Percentiles rank a stretch among this genome's conserved stretches.
These are phyloP conservation scores for Cerastoderma edule DNA, from an alignment of 2,888 invertebrate genomes.

Conservation along the genomic window DNA sequence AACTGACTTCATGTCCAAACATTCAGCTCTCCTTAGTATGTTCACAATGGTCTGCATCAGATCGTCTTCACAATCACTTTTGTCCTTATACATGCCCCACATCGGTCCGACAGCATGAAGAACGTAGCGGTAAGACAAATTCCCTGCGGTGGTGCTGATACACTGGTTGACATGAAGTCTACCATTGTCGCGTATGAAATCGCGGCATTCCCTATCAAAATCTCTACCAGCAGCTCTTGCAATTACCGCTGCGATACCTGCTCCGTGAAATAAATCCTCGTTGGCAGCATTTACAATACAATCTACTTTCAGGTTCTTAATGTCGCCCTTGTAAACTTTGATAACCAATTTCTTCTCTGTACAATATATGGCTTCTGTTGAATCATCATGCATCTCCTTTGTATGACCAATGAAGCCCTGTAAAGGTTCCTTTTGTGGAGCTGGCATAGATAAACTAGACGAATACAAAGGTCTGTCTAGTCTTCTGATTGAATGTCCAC, in stretches of 20 bases:
- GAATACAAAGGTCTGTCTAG: too few relatives aligned
- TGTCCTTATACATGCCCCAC: slow-evolving; percentile 24
- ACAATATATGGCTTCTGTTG: not conserved
- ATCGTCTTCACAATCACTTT: slow-evolving; percentile 7
- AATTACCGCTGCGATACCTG: slow-evolving; percentile 36
- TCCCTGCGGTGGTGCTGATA: slow-evolving; percentile 35
- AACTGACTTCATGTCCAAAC: slow-evolving; percentile 1
- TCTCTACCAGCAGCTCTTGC: slow-evolving; percentile 37
- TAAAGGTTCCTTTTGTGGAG: too few relatives aligned
- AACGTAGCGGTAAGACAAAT: slow-evolving; percentile 20
- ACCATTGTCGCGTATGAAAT: slow-evolving; percentile 23
- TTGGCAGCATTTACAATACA: slow-evolving; percentile 48
- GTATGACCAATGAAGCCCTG: too few relatives aligned
- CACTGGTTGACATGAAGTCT: slow-evolving; percentile 23
- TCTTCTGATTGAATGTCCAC: too few relatives aligned
- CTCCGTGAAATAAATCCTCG: slow-evolving; percentile 30
- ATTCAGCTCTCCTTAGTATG: not conserved
- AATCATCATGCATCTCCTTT: too few relatives aligned
- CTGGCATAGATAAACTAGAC: too few relatives aligned
- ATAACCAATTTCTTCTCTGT: slow-evolving; percentile 30
- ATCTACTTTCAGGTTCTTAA: slow-evolving; percentile 32
- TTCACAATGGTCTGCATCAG: slow-evolving; percentile 8
- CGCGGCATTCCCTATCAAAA: slow-evolving; percentile 29
- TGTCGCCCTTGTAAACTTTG: slow-evolving; percentile 35
- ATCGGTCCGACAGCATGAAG: slow-evolving; percentile 43